These are phyloP conservation scores for Etheostoma perlongum DNA, from an alignment of 2,797 vertebrate genomes.

Conservation along the genomic window DNA sequence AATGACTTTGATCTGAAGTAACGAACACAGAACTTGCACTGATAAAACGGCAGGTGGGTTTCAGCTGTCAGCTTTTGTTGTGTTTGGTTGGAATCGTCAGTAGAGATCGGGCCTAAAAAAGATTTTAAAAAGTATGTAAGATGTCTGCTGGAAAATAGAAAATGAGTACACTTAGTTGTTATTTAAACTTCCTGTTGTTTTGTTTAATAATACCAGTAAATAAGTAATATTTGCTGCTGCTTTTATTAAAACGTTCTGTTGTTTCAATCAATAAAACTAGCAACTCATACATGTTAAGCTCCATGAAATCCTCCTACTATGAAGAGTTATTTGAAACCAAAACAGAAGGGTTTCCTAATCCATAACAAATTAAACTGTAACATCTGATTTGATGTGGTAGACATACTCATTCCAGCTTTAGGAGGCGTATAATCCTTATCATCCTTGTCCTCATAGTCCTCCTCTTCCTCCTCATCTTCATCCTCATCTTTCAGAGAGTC, in stretches of 20 bases:
- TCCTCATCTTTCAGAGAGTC: constrained; percentile 91
- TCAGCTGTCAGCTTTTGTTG: constrained; percentile 88
- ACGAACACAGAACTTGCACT: constrained; percentile 98
- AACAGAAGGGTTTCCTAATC: constrained; percentile 45
- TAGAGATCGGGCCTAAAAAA: constrained; percentile 89
- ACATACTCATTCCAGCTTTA: constrained; percentile 80
- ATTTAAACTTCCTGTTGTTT: constrained; percentile 1
- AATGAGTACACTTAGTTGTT: constrained; percentile 1
- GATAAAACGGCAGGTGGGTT: constrained; percentile 91
- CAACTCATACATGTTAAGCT: neutral
- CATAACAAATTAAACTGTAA: constrained; percentile 54
- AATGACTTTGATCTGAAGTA: constrained; percentile 98
- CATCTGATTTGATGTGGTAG: constrained; percentile 49
- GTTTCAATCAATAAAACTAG: neutral
- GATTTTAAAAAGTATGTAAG: constrained; percentile 33
- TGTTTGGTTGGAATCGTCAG: constrained; percentile 87
- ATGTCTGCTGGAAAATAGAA: neutral
- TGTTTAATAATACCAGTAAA: too few relatives aligned
- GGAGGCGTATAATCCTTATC: constrained; percentile 71
- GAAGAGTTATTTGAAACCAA: constrained; percentile 19
- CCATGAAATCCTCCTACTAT: constrained; percentile 3
- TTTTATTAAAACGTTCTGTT: too few relatives aligned
- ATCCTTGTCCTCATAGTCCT: constrained; percentile 66
- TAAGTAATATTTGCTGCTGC: neutral
- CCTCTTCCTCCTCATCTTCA: constrained; percentile 85